phyloP scores from a whole-genome alignment of 2,888 invertebrate genomes.

The Rhamnusium bicolor region DNA sequence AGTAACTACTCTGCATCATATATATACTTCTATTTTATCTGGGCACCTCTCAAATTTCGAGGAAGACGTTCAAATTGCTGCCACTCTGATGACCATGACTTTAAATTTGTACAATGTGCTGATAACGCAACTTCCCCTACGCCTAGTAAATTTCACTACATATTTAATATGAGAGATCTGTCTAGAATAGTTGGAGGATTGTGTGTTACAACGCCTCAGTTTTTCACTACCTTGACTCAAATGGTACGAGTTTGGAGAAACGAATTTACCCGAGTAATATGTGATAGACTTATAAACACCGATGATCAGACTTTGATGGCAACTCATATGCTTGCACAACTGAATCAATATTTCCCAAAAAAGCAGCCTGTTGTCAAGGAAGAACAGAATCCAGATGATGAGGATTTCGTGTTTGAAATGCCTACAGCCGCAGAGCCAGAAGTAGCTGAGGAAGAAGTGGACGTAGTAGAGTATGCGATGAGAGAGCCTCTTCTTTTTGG shows the following conservation, averaged over 20 bases:
- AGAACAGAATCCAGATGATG: constrained; percentile 47
- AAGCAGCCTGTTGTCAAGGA: constrained; percentile 66
- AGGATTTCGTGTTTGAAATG: constrained; percentile 44
- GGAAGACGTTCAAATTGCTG: constrained; percentile 78
- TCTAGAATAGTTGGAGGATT: constrained; percentile 87
- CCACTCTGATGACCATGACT: constrained; percentile 83
- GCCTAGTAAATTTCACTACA: constrained; percentile 95
- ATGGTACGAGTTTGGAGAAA: constrained; percentile 93
- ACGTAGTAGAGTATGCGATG: constrained; percentile 79
- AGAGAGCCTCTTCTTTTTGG: constrained; percentile 90
- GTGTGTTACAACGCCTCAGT: constrained; percentile 81
- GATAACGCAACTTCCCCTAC: constrained; percentile 87
- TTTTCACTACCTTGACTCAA: constrained; percentile 79
- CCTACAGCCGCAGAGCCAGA: constrained; percentile 44
- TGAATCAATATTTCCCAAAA: constrained; percentile 75
- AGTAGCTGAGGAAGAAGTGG: constrained; percentile 67
- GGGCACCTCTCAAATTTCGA: constrained; percentile 85
- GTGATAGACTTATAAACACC: constrained; percentile 85
- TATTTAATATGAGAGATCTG: constrained; percentile 93
- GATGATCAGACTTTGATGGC: constrained; percentile 79
- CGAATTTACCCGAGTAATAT: constrained; percentile 89
- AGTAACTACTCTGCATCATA: constrained; percentile 83
- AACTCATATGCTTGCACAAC: constrained; percentile 75
- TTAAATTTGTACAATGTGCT: constrained; percentile 87
- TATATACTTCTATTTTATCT: constrained; percentile 85